Percentiles rank a stretch among this genome's conserved stretches.
Evolutionary conservation across 1,140 invertebrate species (phyloP).

Genomic region (Pseudomyrmex pallidus): DNA sequence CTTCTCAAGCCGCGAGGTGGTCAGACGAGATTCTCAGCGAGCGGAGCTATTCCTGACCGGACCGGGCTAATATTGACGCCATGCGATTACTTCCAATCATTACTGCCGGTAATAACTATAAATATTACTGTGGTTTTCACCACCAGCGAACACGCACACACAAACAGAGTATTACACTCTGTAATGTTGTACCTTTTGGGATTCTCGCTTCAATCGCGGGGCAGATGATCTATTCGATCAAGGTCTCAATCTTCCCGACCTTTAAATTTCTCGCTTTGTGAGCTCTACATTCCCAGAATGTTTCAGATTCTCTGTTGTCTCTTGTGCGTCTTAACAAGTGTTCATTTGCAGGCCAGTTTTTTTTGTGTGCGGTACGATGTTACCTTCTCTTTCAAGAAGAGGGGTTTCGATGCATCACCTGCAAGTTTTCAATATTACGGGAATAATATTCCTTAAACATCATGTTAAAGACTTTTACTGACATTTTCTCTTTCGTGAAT

Average conservation of each 20-base stretch:
- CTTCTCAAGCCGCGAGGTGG: constrained; percentile 64
- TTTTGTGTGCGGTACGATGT: too few relatives aligned
- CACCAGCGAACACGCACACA: not conserved
- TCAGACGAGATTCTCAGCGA: constrained; percentile 71
- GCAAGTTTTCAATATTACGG: too few relatives aligned
- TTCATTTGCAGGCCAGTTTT: too few relatives aligned
- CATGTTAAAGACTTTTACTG: too few relatives aligned
- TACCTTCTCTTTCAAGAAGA: too few relatives aligned
- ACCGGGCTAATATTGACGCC: constrained; percentile 72
- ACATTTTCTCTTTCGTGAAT: too few relatives aligned
- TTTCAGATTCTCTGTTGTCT: not conserved
- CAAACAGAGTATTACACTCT: too few relatives aligned
- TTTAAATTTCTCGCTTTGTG: not conserved
- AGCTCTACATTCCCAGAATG: not conserved
- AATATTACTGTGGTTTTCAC: constrained; percentile 55
- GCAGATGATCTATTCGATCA: not conserved
- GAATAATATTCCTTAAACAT: too few relatives aligned
- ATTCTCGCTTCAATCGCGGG: too few relatives aligned
- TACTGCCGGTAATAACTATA: constrained; percentile 53
- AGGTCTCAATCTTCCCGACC: not conserved
- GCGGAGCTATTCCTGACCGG: constrained; percentile 71
- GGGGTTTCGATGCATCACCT: too few relatives aligned
- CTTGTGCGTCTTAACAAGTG: not conserved
- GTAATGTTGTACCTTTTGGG: too few relatives aligned
- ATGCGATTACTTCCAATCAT: constrained; percentile 66